phyloP scores from a whole-genome alignment of 2,113 vertebrate species.

The Astur gentilis region DNA sequence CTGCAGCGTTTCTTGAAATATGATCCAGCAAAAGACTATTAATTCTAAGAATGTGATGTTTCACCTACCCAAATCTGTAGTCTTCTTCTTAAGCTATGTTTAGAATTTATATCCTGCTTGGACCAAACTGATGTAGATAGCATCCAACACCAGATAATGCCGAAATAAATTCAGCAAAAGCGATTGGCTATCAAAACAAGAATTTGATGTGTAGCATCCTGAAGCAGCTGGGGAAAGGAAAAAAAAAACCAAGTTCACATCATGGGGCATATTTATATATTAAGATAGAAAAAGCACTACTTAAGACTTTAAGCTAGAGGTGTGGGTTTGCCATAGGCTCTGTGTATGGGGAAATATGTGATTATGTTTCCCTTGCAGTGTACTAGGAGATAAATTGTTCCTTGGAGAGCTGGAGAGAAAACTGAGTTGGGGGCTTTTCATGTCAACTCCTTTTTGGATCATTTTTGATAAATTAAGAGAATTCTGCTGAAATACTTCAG shows the following conservation, averaged over 20 bases:
- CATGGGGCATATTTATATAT: neutral
- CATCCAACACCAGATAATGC: neutral
- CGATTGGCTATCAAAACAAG: neutral
- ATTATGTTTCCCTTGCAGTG: neutral
- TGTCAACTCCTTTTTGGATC: constrained; percentile 16
- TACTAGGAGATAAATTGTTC: neutral
- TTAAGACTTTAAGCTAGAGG: neutral
- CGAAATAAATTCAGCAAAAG: neutral
- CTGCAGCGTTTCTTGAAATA: neutral
- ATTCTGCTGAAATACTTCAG: neutral
- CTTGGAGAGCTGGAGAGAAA: neutral
- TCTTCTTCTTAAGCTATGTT: neutral
- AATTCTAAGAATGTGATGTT: neutral
- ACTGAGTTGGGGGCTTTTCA: neutral
- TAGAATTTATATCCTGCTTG: neutral
- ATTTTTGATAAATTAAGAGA: neutral
- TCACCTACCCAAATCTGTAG: neutral
- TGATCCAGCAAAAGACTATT: neutral
- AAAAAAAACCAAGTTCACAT: neutral
- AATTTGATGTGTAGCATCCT: neutral
- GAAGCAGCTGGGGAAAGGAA: neutral
- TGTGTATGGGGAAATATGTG: neutral
- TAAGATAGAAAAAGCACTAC: neutral
- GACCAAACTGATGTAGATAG: neutral
- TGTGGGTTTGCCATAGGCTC: neutral